Conservation (phyloP, 92 coral and sea anemone species). For the Scolanthus callimorphus region DNA sequence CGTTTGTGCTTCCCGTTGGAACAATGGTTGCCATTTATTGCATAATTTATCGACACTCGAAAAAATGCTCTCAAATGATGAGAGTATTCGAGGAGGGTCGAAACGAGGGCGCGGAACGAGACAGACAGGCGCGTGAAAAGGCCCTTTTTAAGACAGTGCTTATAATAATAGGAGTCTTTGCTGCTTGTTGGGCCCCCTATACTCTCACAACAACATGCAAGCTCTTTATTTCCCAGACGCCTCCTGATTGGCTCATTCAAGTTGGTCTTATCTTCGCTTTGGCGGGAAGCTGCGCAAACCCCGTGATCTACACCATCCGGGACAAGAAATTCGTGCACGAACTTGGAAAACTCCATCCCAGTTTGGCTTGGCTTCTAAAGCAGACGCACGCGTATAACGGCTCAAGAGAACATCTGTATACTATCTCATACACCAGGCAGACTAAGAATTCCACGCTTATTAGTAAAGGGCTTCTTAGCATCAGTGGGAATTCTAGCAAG, state of each 20-base stretch:
- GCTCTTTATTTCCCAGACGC: slow-evolving; percentile 39
- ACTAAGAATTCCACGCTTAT: background rate
- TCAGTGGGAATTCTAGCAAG: slow-evolving; percentile 17
- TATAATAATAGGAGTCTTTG: slow-evolving; percentile 57
- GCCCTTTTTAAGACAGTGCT: slow-evolving; percentile 63
- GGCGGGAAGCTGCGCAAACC: slow-evolving; percentile 67
- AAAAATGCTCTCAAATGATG: slow-evolving; percentile 41
- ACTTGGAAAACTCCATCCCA: slow-evolving; percentile 21
- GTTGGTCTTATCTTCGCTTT: slow-evolving; percentile 63
- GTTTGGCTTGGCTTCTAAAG: slow-evolving; percentile 12
- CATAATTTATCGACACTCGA: slow-evolving; percentile 55
- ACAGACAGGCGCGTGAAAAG: slow-evolving; percentile 50
- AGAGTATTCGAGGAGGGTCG: slow-evolving; percentile 9
- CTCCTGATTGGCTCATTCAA: slow-evolving; percentile 81
- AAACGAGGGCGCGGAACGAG: slow-evolving; percentile 19
- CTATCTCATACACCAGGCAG: slow-evolving; percentile 1
- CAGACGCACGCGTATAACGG: slow-evolving; percentile 1
- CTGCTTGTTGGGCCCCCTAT: slow-evolving; percentile 72
- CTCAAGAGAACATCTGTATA: slow-evolving; percentile 12
- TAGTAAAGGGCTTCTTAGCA: slow-evolving; percentile 7
- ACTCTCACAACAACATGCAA: slow-evolving; percentile 67
- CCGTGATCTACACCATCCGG: slow-evolving; percentile 65
- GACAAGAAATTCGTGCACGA: slow-evolving; percentile 54
- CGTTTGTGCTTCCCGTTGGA: slow-evolving; percentile 65
- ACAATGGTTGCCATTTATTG: slow-evolving; percentile 52